Conservation (phyloP, 2,888 invertebrate species). For the Caradrina clavipalpis region DNA sequence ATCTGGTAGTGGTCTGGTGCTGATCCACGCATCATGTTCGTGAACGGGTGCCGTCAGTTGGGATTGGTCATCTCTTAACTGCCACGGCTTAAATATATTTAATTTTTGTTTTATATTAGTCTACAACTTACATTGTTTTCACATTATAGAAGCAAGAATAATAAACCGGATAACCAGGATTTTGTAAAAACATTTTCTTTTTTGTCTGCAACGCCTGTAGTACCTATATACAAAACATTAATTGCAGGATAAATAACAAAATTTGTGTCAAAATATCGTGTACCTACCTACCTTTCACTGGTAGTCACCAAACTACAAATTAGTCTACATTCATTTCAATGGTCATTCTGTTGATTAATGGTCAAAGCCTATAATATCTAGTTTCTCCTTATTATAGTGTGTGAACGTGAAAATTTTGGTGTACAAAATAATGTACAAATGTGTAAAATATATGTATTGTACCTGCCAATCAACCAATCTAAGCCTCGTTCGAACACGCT, state of each 20-base stretch:
- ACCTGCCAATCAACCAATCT: conserved; percentile 69
- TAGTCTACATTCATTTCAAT: background rate
- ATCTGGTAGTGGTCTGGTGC: too few relatives aligned
- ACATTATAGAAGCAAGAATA: too few relatives aligned
- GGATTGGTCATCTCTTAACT: too few relatives aligned
- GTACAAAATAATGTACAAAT: conserved; percentile 48
- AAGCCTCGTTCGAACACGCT: too few relatives aligned
- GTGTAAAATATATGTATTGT: conserved; percentile 58
- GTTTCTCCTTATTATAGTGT: conserved; percentile 36
- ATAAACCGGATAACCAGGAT: too few relatives aligned
- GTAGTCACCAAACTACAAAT: background rate
- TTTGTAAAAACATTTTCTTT: too few relatives aligned
- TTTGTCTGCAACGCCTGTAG: background rate
- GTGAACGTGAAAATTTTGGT: conserved; percentile 66
- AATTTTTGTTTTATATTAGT: too few relatives aligned
- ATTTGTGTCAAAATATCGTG: background rate
- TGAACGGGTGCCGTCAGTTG: too few relatives aligned
- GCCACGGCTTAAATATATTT: too few relatives aligned
- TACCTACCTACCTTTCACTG: background rate
- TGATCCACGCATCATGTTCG: too few relatives aligned
- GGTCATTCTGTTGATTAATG: conserved; percentile 17
- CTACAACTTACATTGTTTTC: too few relatives aligned
- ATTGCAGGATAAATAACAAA: background rate
- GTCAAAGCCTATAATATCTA: conserved; percentile 18
- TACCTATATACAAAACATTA: background rate